Evolutionary conservation across 1,140 invertebrate species (phyloP).

Genomic region (Octopus sinensis): DNA sequence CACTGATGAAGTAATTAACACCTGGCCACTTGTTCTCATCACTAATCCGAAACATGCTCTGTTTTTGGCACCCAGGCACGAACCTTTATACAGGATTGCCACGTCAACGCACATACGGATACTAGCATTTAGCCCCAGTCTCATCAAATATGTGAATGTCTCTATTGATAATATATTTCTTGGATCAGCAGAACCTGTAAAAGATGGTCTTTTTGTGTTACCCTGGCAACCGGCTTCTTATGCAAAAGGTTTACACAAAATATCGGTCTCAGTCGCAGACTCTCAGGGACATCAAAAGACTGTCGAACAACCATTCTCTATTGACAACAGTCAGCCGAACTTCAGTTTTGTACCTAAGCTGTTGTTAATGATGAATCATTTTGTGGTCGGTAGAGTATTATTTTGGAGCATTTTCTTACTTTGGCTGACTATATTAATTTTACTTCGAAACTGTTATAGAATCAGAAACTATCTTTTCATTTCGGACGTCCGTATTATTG

Average conservation of each 20-base stretch:
- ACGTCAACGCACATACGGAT: constrained; percentile 75
- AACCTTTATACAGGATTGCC: constrained; percentile 69
- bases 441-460: neutral
- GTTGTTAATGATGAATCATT: constrained; percentile 72
- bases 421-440: neutral
- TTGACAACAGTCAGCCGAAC: constrained; percentile 69
- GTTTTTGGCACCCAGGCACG: constrained; percentile 70
- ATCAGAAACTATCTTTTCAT: neutral
- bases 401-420: neutral
- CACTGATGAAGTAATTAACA: constrained; percentile 70
- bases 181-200: constrained; percentile 63
- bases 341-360: constrained; percentile 70
- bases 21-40: constrained; percentile 79
- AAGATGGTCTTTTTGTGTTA: constrained; percentile 70
- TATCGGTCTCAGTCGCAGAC: constrained; percentile 62
- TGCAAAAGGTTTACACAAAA: constrained; percentile 67
- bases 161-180: constrained; percentile 65
- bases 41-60: constrained; percentile 85
- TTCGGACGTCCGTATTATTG: neutral
- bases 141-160: constrained; percentile 65
- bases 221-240: constrained; percentile 72
- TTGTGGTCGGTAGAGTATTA: constrained; percentile 60
- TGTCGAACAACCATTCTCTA: constrained; percentile 71
- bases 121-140: constrained; percentile 67
- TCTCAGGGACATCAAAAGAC: constrained; percentile 61